A percentile compares a stretch with the other conserved stretches of the same genome.
These are phyloP conservation scores for Ctenopoma kingsleyae DNA, from an alignment of 2,797 vertebrate genomes.

Conservation along the genomic window DNA sequence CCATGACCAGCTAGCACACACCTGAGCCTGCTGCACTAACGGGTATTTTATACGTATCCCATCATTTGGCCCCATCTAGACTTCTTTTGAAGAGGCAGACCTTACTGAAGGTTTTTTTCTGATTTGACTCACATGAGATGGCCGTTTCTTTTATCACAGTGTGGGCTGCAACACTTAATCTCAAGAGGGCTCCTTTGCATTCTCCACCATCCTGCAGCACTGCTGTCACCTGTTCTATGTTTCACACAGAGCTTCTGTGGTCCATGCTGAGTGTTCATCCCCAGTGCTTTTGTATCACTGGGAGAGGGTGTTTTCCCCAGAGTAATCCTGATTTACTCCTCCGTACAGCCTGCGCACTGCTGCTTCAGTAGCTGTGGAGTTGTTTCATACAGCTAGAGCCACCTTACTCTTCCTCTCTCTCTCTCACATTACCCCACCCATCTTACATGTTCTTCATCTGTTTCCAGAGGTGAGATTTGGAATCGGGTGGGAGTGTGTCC, in stretches of 20 bases:
- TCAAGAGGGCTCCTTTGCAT: conserved; percentile 42
- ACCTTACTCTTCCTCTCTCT: conserved; percentile 44
- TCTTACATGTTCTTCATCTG: conserved; percentile 68
- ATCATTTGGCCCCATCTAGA: conserved; percentile 26
- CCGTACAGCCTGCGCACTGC: conserved; percentile 50
- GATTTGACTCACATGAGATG: conserved; percentile 45
- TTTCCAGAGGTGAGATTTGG: conserved; percentile 78
- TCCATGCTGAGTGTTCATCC: conserved; percentile 55
- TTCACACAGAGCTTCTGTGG: conserved; percentile 65
- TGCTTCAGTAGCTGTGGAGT: conserved; percentile 51
- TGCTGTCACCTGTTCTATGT: conserved; percentile 66
- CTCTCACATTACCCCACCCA: conserved; percentile 65
- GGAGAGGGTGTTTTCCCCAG: conserved; percentile 69
- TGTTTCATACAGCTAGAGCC: conserved; percentile 45
- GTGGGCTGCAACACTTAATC: conserved; percentile 52
- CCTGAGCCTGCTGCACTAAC: conserved; percentile 30
- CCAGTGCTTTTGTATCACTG: conserved; percentile 42
- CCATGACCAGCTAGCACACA: conserved; percentile 33
- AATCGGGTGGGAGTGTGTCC: conserved; percentile 81
- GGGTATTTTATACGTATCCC: conserved; percentile 23
- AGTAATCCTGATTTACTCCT: conserved; percentile 79
- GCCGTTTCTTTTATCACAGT: conserved; percentile 48
- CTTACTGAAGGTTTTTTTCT: conserved; percentile 31
- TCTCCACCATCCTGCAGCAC: conserved; percentile 25
- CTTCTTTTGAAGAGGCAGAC: conserved; percentile 29